A percentile compares a stretch with the other conserved stretches of the same genome.
Evolutionary conservation across 1,140 invertebrate species (phyloP).

Genomic region (Drosophila pectinifera): DNA sequence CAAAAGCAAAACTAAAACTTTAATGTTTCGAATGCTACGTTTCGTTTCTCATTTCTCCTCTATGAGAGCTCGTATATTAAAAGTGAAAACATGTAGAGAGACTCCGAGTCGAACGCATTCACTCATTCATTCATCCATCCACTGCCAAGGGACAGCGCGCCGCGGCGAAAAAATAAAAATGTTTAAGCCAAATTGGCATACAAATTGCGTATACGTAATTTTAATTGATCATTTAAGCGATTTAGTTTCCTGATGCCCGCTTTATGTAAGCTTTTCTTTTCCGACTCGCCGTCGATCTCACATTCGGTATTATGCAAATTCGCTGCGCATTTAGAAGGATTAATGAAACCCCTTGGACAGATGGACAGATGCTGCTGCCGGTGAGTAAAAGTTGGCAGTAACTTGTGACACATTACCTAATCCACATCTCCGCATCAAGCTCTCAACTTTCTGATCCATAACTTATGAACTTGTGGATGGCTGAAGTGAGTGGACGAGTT

Average conservation of each 20-base stretch:
- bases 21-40: constrained; percentile 78
- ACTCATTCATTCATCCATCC: constrained; percentile 58
- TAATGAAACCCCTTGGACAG: constrained; percentile 31
- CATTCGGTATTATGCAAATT: constrained; percentile 49
- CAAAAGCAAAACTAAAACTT: constrained; percentile 73
- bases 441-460: constrained; percentile 15
- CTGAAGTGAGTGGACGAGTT: not conserved
- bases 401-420: constrained; percentile 41
- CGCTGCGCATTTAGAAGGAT: constrained; percentile 55
- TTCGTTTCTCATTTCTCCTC: constrained; percentile 64
- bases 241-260: constrained; percentile 50
- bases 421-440: constrained; percentile 4
- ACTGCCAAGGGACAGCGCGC: constrained; percentile 45
- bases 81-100: constrained; percentile 80
- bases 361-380: constrained; percentile 1
- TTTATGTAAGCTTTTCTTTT: constrained; percentile 58
- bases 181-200: constrained; percentile 61
- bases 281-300: constrained; percentile 23
- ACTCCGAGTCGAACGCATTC: constrained; percentile 15
- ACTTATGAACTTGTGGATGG: not conserved
- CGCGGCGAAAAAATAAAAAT: constrained; percentile 24
- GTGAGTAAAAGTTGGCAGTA: constrained; percentile 47
- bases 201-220: constrained; percentile 73
- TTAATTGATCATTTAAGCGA: constrained; percentile 76
- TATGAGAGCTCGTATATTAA: constrained; percentile 63